A percentile compares a stretch with the other conserved stretches of the same genome.
These are phyloP conservation scores for Antennarius striatus DNA, from an alignment of 2,113 vertebrate genomes.

Conservation along the genomic window DNA sequence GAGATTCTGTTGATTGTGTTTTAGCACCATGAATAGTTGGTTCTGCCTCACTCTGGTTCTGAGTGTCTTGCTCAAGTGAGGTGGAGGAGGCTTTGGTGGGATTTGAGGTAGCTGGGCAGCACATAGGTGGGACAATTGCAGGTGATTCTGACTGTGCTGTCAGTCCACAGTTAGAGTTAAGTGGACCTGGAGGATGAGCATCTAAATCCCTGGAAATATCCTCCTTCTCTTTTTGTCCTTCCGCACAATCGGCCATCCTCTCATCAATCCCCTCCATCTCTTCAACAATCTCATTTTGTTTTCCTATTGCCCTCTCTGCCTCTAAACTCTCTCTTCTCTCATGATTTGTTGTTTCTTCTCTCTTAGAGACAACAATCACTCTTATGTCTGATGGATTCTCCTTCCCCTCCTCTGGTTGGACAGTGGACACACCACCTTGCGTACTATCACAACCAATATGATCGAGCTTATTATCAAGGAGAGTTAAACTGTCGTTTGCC, in stretches of 20 bases:
- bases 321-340: conserved; percentile 19
- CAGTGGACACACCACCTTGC: conserved; percentile 17
- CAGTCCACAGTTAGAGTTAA: conserved; percentile 35
- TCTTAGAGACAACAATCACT: conserved; percentile 15
- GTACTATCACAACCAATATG: conserved; percentile 6
- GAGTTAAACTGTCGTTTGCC: conserved; percentile 33
- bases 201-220: conserved; percentile 15
- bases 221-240: conserved; percentile 29
- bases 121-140: conserved; percentile 43
- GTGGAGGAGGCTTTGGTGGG: conserved; percentile 60
- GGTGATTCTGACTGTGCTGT: conserved; percentile 35
- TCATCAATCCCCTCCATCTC: conserved; percentile 28
- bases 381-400: conserved; percentile 33
- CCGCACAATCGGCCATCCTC: conserved; percentile 9
- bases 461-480: conserved; percentile 31
- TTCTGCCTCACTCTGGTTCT: conserved; percentile 47
- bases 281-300: conserved; percentile 17
- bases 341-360: conserved; percentile 17
- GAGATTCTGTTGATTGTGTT: conserved; percentile 24
- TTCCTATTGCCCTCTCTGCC: conserved; percentile 15
- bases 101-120: conserved; percentile 74
- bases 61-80: conserved; percentile 42
- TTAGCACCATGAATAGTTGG: conserved; percentile 59
- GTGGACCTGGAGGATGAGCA: conserved; percentile 34
- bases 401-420: conserved; percentile 20